Percentiles rank a stretch among this genome's conserved stretches.
These are phyloP conservation scores for Eupsilia transversa DNA, from an alignment of 2,888 invertebrate species.

Conservation along the genomic window DNA sequence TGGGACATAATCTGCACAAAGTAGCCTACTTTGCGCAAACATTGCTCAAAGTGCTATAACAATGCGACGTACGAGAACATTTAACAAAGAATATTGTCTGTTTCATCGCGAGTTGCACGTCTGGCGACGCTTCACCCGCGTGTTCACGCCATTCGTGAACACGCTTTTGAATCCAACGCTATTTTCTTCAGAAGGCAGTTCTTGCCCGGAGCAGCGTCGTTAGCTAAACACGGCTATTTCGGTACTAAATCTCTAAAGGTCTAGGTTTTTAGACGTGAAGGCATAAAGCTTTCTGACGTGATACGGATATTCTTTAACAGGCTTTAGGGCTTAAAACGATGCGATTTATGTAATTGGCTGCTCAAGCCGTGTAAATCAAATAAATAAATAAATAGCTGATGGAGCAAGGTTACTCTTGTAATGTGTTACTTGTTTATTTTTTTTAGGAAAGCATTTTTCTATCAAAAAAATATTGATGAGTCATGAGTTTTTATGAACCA, in stretches of 20 bases:
- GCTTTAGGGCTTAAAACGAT: slow-evolving; percentile 9
- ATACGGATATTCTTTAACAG: slow-evolving; percentile 16
- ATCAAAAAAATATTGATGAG: neutral
- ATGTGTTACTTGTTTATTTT: neutral
- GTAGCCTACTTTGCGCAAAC: slow-evolving; percentile 24
- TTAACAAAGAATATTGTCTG: slow-evolving; percentile 50
- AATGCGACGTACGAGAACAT: slow-evolving; percentile 31
- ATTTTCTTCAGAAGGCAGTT: slow-evolving; percentile 43
- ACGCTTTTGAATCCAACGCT: slow-evolving; percentile 48
- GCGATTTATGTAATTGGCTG: no score
- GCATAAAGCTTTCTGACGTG: slow-evolving; percentile 33
- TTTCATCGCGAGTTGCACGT: slow-evolving; percentile 14
- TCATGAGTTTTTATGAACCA: neutral
- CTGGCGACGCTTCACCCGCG: slow-evolving; percentile 12
- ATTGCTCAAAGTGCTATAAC: slow-evolving; percentile 41
- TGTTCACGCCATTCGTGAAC: slow-evolving; percentile 43
- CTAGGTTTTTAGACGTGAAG: slow-evolving; percentile 28
- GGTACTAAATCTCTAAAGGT: slow-evolving; percentile 43
- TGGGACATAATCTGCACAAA: slow-evolving; percentile 23
- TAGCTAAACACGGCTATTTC: slow-evolving; percentile 62
- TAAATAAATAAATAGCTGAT: no score
- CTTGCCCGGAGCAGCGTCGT: slow-evolving; percentile 44
- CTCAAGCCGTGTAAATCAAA: no score
- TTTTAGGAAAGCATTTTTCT: neutral
- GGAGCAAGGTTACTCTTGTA: slow-evolving; percentile 2